These are phyloP conservation scores for Meteorus sp. DNA, from an alignment of 1,140 invertebrate genomes.

Conservation along the genomic window DNA sequence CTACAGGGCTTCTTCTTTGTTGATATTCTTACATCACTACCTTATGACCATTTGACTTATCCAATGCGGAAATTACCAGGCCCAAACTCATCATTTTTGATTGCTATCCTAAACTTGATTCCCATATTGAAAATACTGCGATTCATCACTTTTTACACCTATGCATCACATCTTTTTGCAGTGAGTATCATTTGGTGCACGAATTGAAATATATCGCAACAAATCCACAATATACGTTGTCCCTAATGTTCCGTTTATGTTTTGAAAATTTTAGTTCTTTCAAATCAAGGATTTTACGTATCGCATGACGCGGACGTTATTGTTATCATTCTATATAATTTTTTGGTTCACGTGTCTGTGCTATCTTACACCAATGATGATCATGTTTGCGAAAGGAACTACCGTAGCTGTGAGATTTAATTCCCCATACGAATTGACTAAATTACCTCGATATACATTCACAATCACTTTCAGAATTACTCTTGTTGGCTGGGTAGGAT, in stretches of 20 bases:
- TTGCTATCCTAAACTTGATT: conserved; percentile 44
- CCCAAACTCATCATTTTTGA: conserved; percentile 25
- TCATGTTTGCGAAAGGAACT: conserved; percentile 33
- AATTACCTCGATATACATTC: background rate
- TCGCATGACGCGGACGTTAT: conserved; percentile 37
- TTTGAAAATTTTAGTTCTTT: conserved; percentile 40
- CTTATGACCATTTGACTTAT: conserved; percentile 48
- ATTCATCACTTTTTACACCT: conserved; percentile 39
- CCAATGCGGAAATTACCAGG: conserved; percentile 44
- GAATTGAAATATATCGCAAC: no score
- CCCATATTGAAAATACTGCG: conserved; percentile 46
- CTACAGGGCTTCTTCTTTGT: conserved; percentile 37
- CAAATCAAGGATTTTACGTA: conserved; percentile 37
- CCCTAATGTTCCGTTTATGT: no score
- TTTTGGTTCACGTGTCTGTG: conserved; percentile 51
- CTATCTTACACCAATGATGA: conserved; percentile 41
- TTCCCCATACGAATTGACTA: conserved; percentile 7
- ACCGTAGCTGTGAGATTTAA: conserved; percentile 15
- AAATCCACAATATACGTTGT: no score
- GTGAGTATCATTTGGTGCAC: no score
- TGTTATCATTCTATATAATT: conserved; percentile 44
- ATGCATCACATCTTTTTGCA: conserved; percentile 39
- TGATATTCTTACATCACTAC: conserved; percentile 47
- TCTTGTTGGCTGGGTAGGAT: conserved; percentile 41
- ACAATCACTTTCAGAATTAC: conserved; percentile 35